Evolutionary conservation across 37 sponge, comb jelly and placozoan species (phyloP), one percentile per base, ranked within the genome.

Genomic region (Lycopodina hypogea): DNA sequence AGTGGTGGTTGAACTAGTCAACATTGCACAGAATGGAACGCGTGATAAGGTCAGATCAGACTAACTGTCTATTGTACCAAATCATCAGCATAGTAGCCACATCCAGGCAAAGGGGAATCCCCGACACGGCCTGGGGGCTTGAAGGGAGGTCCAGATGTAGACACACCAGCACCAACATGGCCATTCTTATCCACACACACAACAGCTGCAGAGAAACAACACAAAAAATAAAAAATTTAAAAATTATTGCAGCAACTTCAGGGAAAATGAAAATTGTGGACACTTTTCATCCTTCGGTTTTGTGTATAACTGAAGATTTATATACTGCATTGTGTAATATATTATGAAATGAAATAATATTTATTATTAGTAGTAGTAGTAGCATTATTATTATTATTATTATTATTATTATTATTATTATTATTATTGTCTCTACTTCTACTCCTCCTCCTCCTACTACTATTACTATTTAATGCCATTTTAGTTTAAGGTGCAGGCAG

Each of bases 61-160:
- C 17, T 53, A 53, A 19, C 56, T 19, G 56, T 19, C 17, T 28
- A 26, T 64, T 28, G 37, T 65, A 78, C 83, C 75, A 48, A 38
- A 69, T 89, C 70, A 79, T 93, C 86, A 68, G 87, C 93, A 81
- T 93, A 93, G 11, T 78, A 67, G 3, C 93, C 93, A 82, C 90
- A 88, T 1, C 93, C 93, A 17, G 93, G 90, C 29, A 93, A 61
- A 24, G 93, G 90, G 51, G 86, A 86, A 81, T 93, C 93, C 52
- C 93, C 93, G 4, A 93, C 90, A 55, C 93, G 60, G 23, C 93
- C 93, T 30, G 79, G 77, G 24, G 66, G 42, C 41, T 93, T 93
- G 63, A 80, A 80, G 26, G 90, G 83, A 14, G 90, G 86, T 7
- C 93, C 93, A 24, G 84, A 83, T 9, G 93, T 93, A n/a, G 90